Evolutionary conservation across 2,797 vertebrate genomes (phyloP), one percentile per base, ranked within the genome.

Genomic region (Sebastes trivittatus): DNA sequence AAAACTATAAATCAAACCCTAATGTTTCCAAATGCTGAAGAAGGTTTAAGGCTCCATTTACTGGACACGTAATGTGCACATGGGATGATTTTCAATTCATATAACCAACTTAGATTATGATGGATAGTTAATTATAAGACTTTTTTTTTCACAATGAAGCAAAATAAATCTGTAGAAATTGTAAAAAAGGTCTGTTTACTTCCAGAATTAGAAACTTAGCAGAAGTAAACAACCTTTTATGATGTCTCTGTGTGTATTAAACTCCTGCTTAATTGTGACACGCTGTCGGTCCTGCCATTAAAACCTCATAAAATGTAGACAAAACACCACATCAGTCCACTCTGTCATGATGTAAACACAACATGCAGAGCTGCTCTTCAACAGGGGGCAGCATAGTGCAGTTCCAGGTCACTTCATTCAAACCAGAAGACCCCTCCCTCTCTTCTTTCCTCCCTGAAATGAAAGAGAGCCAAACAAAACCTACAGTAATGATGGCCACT

Each of bases 371-470:
- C 4, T 11, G 36, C 9, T 7, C 36, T 92, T 95, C 93, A 92
- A 94, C 93, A 95, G 94, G 94, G 94, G 94, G 95, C 95, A 93
- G 93, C 91, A 93, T 68, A 83, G 91, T 79, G 92, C 93, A 93
- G 62, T 73, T 75, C 80, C 89, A 78, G 88, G 78, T 89, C 89
- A 86, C 63, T 52, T 77, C 78, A 87, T 87, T 69, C 81, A 66
- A 72, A 76, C 29, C 49, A 5, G 11, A 64, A 42, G 7, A 72
- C 59, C 83, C 70, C 70, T 65, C 38, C 22, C 71, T 68, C 55
- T 27, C 20, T 36, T 36, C 20, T 52, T 34, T 36, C 54, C 14
- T 73, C 62, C 52, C 27, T 11, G 14, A 22, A 71, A 67, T 86
- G 83, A 79, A 77, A 82, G 81, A 81, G 73, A 59, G 82, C 54